phyloP scores from a whole-genome alignment of 2,888 invertebrate genomes.

The Lamellibrachia columna region DNA sequence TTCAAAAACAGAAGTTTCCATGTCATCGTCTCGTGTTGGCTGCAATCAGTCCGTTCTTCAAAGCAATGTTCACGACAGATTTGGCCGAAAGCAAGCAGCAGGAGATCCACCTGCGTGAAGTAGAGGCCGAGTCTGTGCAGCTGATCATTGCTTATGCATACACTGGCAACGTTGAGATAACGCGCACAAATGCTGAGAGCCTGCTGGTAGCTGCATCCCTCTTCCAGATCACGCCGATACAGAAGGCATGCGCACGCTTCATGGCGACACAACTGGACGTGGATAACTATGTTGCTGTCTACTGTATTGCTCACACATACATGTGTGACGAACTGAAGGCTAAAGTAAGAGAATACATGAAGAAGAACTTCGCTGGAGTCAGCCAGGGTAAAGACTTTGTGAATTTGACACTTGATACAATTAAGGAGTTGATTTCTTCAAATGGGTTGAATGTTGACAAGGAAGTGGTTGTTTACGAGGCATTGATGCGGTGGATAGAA shows the following conservation, averaged over 20 bases:
- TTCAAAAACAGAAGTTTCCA: conserved; percentile 50
- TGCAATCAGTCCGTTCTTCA: conserved; percentile 60
- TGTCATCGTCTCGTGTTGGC: conserved; percentile 60
- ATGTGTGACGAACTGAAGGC: conserved; percentile 52
- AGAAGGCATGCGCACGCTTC: conserved; percentile 59
- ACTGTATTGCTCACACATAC: conserved; percentile 58
- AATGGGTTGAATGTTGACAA: conserved; percentile 61
- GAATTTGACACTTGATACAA: conserved; percentile 46
- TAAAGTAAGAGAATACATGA: conserved; percentile 58
- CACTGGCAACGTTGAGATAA: conserved; percentile 58
- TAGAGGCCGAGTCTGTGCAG: conserved; percentile 53
- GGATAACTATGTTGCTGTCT: conserved; percentile 58
- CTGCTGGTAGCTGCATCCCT: conserved; percentile 58
- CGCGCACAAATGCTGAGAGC: conserved; percentile 56
- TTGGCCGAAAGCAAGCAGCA: conserved; percentile 55
- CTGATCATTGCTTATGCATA: conserved; percentile 61
- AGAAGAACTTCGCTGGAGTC: conserved; percentile 58
- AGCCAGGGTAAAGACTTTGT: conserved; percentile 56
- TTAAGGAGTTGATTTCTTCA: conserved; percentile 53
- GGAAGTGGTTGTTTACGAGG: conserved; percentile 59
- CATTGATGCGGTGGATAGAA: conserved; percentile 54
- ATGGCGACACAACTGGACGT: conserved; percentile 61
- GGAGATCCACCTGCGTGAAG: conserved; percentile 54
- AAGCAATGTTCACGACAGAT: conserved; percentile 60
- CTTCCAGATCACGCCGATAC: conserved; percentile 58